Base-by-base conservation (phyloP, 2,797 vertebrate genomes). In the Acanthornis magna region DNA sequence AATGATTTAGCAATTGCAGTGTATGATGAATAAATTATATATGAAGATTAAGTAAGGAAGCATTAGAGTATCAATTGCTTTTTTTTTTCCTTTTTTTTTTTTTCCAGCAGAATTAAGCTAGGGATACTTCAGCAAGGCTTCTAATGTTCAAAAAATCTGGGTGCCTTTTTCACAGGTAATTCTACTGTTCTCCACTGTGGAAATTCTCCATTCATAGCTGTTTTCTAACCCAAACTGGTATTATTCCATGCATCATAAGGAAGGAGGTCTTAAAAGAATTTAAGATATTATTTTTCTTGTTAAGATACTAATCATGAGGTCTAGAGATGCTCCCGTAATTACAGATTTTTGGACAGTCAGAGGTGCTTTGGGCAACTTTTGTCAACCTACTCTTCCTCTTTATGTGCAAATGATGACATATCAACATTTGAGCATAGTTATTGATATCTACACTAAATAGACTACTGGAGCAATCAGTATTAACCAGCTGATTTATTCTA, bases 11-110 rank as follows among this genome's bases (percentile, higher is more conserved):
- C 87, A 97, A 93, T 96, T 89, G 89, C 74, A 96, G 71, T 67
- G 67, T 94, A 93, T 95, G 96, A 97, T 95, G 87, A 95, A 97
- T 97, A 97, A 96, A 98, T 97, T 98, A 97, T 97, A 97, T 95
- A 98, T 96, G 95, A 97, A 97, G 94, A 97, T 96, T 96, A 97
- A 97, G 76, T 97, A 95, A 97, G 80, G 91, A 88, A 95, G 79
- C 88, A 95, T 95, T 96, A 95, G 66, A 88, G 70, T 75, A 93
- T 96, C 86, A 97, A 95, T 96, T 95, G 68, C 71, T 91, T 85
- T 65, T 91, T 94, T 48, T 53, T 67, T 75, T 85, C 38, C 11
- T 73, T 76, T 76, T 76, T 66, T 92, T 94, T 91, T 76, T 66
- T 92, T 94, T 91, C 91, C 77, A 97, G 92, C 66, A 94, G 88